These are phyloP conservation scores for Tineola bisselliella DNA, from an alignment of 2,888 invertebrate genomes.

Conservation along the genomic window DNA sequence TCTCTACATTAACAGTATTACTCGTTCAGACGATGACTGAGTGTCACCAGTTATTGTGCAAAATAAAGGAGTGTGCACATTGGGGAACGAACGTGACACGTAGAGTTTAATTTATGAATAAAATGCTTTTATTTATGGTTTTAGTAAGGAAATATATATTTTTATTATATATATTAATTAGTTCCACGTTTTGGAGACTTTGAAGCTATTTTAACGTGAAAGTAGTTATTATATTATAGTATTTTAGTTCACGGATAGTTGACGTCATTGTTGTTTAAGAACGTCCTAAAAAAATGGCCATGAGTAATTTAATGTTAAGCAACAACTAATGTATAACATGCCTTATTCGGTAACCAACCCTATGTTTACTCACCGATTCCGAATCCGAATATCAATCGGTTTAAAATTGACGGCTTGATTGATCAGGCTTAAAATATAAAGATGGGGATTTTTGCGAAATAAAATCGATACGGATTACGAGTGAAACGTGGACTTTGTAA, in stretches of 20 bases:
- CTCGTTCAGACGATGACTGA: not conserved
- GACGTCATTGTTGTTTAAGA: too few species aligned
- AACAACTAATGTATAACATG: not conserved
- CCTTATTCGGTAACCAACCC: not conserved
- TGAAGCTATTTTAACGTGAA: too few species aligned
- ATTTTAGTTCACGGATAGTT: too few species aligned
- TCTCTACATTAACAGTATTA: not conserved
- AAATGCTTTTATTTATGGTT: too few species aligned
- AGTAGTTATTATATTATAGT: too few species aligned
- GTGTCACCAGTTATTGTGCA: not conserved
- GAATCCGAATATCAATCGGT: conserved; percentile 3
- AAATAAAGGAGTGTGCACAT: not conserved
- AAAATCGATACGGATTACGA: not conserved
- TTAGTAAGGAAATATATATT: too few species aligned
- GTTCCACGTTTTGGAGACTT: too few species aligned
- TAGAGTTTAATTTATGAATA: too few species aligned
- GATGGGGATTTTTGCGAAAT: not conserved
- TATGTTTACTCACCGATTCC: conserved; percentile 7
- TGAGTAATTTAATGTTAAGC: too few species aligned
- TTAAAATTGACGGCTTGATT: conserved; percentile 11
- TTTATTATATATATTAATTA: too few species aligned
- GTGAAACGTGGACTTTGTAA: not conserved
- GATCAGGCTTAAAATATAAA: conserved; percentile 1
- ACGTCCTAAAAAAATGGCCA: too few species aligned
- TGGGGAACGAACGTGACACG: not conserved